phyloP scores from a whole-genome alignment of 2,113 vertebrate genomes.

The Cricetomys ansorgei region DNA sequence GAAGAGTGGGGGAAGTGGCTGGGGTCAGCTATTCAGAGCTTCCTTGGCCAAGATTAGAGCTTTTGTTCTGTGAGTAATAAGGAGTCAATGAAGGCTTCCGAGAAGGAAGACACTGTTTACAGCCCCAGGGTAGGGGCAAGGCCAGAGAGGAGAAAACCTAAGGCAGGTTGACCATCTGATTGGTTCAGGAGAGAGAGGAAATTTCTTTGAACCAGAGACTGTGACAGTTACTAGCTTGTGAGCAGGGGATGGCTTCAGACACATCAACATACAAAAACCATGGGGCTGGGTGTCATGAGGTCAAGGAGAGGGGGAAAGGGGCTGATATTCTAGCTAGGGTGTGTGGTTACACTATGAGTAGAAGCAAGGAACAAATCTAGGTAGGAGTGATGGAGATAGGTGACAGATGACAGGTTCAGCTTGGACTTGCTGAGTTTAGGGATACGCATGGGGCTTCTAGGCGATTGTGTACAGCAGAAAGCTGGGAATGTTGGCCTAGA shows the following conservation, averaged over 20 bases:
- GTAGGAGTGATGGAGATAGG: neutral
- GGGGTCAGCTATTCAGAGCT: neutral
- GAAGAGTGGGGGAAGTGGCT: neutral
- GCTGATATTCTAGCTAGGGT: neutral
- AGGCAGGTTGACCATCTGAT: neutral
- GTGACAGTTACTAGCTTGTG: neutral
- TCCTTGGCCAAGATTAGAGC: neutral
- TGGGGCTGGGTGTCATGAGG: neutral
- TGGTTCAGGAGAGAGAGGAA: neutral
- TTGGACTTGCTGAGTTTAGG: neutral
- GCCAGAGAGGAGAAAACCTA: neutral
- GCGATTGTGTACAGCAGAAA: neutral
- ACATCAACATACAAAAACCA: neutral
- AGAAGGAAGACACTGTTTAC: neutral
- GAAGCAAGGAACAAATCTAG: neutral
- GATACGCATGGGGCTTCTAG: neutral
- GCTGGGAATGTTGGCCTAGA: neutral
- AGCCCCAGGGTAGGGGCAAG: neutral
- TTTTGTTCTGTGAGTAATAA: constrained; percentile 19
- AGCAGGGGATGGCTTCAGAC: neutral
- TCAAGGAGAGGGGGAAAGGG: neutral
- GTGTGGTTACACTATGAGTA: neutral
- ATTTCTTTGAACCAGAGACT: neutral
- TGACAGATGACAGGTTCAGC: neutral
- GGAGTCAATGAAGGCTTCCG: neutral